phyloP scores from a whole-genome alignment of 2,888 invertebrate genomes.

The Brachynemurus nebulosus region DNA sequence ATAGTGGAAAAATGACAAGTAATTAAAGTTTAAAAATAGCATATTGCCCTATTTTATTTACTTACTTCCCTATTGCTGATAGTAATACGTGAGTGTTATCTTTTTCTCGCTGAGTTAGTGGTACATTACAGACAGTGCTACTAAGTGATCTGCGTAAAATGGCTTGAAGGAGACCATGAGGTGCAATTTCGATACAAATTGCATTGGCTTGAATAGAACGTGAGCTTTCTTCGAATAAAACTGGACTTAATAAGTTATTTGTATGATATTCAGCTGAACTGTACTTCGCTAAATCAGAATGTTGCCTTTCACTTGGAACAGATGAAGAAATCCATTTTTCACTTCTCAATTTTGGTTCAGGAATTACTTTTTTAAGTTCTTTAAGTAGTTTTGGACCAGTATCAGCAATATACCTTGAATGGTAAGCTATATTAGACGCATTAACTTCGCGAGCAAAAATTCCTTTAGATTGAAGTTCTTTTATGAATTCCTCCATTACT shows the following conservation, averaged over 20 bases:
- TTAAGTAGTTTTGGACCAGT: constrained; percentile 52
- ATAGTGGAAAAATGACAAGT: neutral
- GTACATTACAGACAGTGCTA: constrained; percentile 54
- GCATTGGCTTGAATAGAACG: constrained; percentile 68
- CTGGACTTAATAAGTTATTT: constrained; percentile 59
- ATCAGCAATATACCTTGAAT: constrained; percentile 66
- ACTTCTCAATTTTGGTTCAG: constrained; percentile 50
- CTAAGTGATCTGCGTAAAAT: constrained; percentile 65
- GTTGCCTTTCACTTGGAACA: constrained; percentile 58
- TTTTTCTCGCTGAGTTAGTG: constrained; percentile 56
- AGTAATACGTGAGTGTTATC: constrained; percentile 49
- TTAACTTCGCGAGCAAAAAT: constrained; percentile 74
- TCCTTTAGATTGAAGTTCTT: constrained; percentile 49
- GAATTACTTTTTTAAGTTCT: constrained; percentile 48
- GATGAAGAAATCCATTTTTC: constrained; percentile 78
- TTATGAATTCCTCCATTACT: constrained; percentile 49
- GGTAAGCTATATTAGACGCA: constrained; percentile 80
- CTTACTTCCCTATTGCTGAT: constrained; percentile 50
- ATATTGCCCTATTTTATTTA: constrained; percentile 5
- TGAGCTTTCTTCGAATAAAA: constrained; percentile 68
- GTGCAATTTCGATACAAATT: constrained; percentile 77
- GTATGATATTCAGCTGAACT: constrained; percentile 82
- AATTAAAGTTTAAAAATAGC: neutral
- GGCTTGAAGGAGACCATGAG: constrained; percentile 78
- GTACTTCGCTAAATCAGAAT: constrained; percentile 42